These are phyloP conservation scores for Euglossa dilemma DNA, from an alignment of 1,140 invertebrate species.

Conservation along the genomic window DNA sequence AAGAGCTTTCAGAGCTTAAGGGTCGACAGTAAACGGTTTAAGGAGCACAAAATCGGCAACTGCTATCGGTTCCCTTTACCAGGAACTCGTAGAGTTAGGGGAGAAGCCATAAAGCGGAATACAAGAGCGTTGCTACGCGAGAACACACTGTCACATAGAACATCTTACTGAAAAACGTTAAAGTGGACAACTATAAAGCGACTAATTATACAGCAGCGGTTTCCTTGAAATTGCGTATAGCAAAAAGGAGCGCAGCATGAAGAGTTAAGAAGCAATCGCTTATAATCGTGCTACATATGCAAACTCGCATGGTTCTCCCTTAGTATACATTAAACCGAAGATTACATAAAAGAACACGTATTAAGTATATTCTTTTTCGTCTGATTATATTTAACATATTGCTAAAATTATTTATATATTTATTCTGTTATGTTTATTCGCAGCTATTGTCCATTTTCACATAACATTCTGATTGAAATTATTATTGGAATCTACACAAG, in stretches of 20 bases:
- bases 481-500: too few species aligned
- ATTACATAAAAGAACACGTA: not conserved
- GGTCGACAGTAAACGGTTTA: not conserved
- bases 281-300: not conserved
- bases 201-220: conserved; percentile 26
- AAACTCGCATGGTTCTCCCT: not conserved
- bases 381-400: too few species aligned
- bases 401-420: not conserved
- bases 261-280: conserved; percentile 16
- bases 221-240: conserved; percentile 16
- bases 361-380: not conserved
- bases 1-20: not conserved
- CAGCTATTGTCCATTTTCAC: too few species aligned
- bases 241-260: not conserved
- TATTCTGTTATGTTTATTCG: not conserved
- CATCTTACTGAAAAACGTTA: not conserved
- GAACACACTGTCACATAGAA: conserved; percentile 11
- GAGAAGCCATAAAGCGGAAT: not conserved
- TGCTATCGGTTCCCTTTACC: not conserved
- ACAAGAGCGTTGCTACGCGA: not conserved
- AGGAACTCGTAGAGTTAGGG: not conserved
- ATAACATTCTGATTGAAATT: too few species aligned
- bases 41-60: not conserved
- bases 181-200: conserved; percentile 39
- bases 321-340: not conserved